Evolutionary conservation across 2,888 invertebrate genomes (phyloP), one percentile per base, ranked within the genome.

Genomic region (Notocelia uddmanniana): DNA sequence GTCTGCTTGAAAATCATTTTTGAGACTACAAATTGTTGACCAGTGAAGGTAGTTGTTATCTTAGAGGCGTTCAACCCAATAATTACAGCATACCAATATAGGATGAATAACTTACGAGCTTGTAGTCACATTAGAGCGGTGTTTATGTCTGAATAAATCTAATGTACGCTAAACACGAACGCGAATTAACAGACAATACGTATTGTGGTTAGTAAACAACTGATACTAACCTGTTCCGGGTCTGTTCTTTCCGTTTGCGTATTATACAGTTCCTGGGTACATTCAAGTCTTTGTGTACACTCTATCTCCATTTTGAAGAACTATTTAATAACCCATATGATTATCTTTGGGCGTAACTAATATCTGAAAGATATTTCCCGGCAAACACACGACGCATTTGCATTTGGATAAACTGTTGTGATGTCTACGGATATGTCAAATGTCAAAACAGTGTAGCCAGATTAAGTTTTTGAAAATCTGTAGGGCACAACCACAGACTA

Each of bases 211-310:
- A 66, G 73, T 68, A 67, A 74, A 74, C 57, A 72, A 55, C 21
- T 6, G 37, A 55, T 45, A 57, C 59, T 72, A 68, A 92, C 92
- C 88, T 92, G 91, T 78, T 92, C 90, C 2, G 86, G 85, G 62
- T 78, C 82, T 68, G 78, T 72, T 79, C 74, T 87, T 63, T 88
- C 84, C 11, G 76, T 74, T 63, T 79, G 80, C 18, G 80, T 79
- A 15, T 79, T 78, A 73, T 82, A 82, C 54, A 86, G 75, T 21
- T 90, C 86, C 81, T 92, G 91, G 15, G 91, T 89, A 77, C 84
- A 87, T 75, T 90, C 89, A 19, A 92, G 77, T 54, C 85, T 85
- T 76, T 92, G 92, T 9, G 92, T 92, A 79, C 89, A 89, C 80
- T 92, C 92, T 91, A 92, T 90, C 57, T 75, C 83, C 67, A 69